Conservation (phyloP, 2,113 vertebrate species). For the Daubentonia madagascariensis region DNA sequence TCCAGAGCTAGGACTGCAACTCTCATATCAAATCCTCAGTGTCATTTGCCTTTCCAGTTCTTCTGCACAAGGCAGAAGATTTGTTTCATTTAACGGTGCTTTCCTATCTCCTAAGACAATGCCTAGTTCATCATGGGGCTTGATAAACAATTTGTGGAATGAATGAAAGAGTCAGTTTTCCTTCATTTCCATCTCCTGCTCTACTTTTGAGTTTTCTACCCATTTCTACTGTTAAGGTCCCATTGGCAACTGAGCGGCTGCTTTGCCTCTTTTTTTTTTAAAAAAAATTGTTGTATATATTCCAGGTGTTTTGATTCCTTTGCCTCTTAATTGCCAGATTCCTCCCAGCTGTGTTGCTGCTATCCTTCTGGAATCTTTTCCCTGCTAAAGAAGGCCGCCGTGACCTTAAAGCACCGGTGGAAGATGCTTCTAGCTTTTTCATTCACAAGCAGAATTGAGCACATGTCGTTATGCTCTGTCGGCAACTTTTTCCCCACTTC, state of each 20-base stretch:
- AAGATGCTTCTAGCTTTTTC: background rate
- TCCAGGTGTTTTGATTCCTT: background rate
- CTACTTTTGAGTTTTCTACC: background rate
- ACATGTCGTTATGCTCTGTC: background rate
- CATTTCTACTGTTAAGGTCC: background rate
- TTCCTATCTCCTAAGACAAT: background rate
- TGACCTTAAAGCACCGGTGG: background rate
- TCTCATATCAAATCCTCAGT: background rate
- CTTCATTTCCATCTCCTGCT: background rate
- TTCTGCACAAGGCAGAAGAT: background rate
- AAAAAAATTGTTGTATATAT: background rate
- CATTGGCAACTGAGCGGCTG: background rate
- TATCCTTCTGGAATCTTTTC: background rate
- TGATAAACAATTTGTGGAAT: background rate
- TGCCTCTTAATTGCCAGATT: background rate
- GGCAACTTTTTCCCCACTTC: background rate
- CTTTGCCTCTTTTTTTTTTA: background rate
- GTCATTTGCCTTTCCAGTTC: background rate
- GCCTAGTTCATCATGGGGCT: background rate
- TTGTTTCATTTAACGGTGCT: background rate
- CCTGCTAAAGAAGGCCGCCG: fast-evolving
- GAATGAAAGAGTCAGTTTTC: background rate
- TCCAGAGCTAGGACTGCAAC: background rate
- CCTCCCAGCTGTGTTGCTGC: background rate
- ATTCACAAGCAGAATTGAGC: background rate